Evolutionary conservation across 2,797 vertebrate genomes (phyloP).

Genomic region (Notolabrus celidotus): DNA sequence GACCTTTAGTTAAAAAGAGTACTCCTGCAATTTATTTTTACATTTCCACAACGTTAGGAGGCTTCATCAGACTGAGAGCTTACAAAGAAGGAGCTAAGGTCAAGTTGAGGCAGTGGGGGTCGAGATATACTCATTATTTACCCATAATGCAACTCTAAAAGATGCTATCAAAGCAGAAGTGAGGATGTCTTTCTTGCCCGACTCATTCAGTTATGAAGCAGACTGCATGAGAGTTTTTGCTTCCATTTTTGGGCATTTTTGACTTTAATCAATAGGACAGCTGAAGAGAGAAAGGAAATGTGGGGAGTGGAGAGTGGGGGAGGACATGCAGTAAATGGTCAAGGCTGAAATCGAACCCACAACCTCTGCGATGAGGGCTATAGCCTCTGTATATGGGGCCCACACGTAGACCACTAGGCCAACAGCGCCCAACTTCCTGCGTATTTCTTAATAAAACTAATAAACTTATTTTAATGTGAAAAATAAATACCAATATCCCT

Average conservation of each 20-base stretch:
- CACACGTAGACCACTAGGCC: no score
- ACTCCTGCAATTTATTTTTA: slow-evolving; percentile 3
- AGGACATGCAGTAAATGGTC: no score
- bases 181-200: background rate
- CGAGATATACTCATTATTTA: background rate
- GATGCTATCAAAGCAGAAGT: background rate
- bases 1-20: background rate
- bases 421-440: no score
- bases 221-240: no score
- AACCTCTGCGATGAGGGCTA: no score
- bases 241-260: no score
- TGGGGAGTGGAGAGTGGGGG: no score
- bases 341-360: no score
- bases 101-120: background rate
- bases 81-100: background rate
- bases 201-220: no score
- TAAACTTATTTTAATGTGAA: background rate
- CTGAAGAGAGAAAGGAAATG: no score
- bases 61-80: slow-evolving; percentile 4
- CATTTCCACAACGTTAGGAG: background rate
- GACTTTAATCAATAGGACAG: no score
- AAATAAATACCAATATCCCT: background rate
- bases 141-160: background rate
- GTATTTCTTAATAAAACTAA: background rate
- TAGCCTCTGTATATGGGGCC: no score